Base-by-base conservation (phyloP, 2,888 invertebrate genomes). In the Neelides folsomi region DNA sequence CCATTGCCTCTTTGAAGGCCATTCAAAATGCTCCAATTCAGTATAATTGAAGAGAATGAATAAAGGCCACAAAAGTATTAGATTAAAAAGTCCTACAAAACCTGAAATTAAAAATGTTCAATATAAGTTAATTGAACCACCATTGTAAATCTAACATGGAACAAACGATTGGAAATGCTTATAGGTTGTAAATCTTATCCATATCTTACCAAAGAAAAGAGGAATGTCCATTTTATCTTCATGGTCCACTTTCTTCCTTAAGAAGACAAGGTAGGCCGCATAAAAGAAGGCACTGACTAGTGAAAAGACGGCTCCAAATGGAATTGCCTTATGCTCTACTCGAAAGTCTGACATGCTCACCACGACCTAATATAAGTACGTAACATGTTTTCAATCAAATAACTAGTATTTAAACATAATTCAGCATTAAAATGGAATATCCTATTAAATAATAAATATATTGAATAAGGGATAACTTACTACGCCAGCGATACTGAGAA, bases 201-300 rank as follows among this genome's bases (percentile, higher is more conserved):
- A 46, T 36, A 20, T 69, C 75, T 75, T 71, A 90, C 90, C 95
- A 71, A 95, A 93, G 72, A 97, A 89, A 74, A 95, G 78, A 50
- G 92, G 87, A 66, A 93, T 86, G 72, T 94, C 92, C 70, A 97
- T 81, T 69, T 86, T 86, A 66, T 93, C 92, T 69, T 93, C 92
- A 67, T 86, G 84, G 68, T 90, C 86, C 57, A 90, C 83, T 72
- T 86, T 85, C 66, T 83, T 77, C 64, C 86, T 79, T 49, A 93
- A 79, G 68, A 92, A 79, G 54, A 94, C 85, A 64, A 95, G 77
- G 72, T 94, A 95, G 47, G 83, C 73, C 4, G 95, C 86, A 72
- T 94, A 94, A 67, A 86, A 83, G 66, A 92, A 76, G 51, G 94
- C 87, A 65, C 93, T 86, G 63, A 85, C 79, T 56, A 93, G 72